Conservation (phyloP, 2,113 vertebrate genomes). For the Nothocercus nigrocapillus region DNA sequence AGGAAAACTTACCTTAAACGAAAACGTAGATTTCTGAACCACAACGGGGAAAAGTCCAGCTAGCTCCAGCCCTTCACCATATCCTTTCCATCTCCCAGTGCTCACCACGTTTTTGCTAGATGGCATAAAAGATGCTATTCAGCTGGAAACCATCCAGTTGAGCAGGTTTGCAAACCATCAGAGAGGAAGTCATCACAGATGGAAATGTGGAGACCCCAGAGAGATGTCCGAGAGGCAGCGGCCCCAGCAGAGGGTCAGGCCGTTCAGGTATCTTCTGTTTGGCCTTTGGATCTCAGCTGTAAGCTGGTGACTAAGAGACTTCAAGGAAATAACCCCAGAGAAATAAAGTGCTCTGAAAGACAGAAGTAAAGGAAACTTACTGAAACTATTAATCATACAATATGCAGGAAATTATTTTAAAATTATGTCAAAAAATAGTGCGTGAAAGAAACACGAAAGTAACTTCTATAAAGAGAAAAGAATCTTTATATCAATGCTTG, state of each 20-base stretch:
- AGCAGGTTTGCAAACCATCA: neutral
- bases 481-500: neutral
- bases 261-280: neutral
- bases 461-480: slow-evolving; percentile 3
- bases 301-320: neutral
- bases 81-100: neutral
- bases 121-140: neutral
- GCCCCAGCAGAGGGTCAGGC: neutral
- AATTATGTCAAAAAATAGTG: slow-evolving; percentile 33
- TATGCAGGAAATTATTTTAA: slow-evolving; percentile 37
- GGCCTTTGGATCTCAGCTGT: neutral
- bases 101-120: neutral
- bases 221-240: neutral
- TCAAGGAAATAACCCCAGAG: neutral
- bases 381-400: neutral
- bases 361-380: neutral
- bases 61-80: neutral
- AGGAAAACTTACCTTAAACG: neutral
- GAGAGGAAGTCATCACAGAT: neutral
- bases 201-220: neutral
- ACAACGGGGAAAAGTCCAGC: neutral
- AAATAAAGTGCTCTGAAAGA: neutral
- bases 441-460: slow-evolving; percentile 29
- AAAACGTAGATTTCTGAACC: neutral
- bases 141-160: neutral